phyloP scores from a whole-genome alignment of 1,140 invertebrate genomes.

The Cotesia vestalis region DNA sequence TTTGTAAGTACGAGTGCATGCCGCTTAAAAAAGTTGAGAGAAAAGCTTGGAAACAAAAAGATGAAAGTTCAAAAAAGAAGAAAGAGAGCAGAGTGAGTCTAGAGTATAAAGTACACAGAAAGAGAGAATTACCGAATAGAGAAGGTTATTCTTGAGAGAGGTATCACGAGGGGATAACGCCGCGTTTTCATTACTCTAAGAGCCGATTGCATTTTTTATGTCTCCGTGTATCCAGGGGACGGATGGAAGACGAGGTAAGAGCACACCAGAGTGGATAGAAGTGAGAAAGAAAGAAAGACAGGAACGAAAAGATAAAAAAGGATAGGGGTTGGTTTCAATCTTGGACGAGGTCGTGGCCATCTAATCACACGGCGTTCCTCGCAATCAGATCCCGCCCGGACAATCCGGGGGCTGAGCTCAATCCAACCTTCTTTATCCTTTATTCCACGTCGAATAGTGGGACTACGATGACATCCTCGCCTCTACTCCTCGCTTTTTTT shows the following conservation, averaged over 20 bases:
- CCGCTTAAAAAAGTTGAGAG: background rate
- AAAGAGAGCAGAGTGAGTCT: background rate
- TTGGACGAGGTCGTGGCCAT: slow-evolving; percentile 38
- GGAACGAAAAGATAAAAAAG: slow-evolving; percentile 29
- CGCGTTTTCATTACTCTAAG: slow-evolving; percentile 65
- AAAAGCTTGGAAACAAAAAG: slow-evolving; percentile 9
- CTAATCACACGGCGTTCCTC: slow-evolving; percentile 39
- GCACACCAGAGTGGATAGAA: too few relatives aligned
- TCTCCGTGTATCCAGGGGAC: slow-evolving; percentile 47
- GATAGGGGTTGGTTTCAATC: slow-evolving; percentile 38
- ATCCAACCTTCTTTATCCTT: slow-evolving; percentile 30
- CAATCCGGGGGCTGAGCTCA: slow-evolving; percentile 26
- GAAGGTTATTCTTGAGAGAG: slow-evolving; percentile 1
- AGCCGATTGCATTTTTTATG: slow-evolving; percentile 67
- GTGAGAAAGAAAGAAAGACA: too few relatives aligned
- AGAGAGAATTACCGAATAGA: background rate
- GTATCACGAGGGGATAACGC: slow-evolving; percentile 41
- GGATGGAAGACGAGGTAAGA: background rate
- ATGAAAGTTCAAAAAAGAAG: background rate
- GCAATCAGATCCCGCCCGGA: slow-evolving; percentile 39
- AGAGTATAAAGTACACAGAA: slow-evolving; percentile 2
- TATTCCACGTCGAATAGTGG: slow-evolving; percentile 18
- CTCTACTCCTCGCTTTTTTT: slow-evolving; percentile 7
- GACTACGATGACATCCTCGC: slow-evolving; percentile 14
- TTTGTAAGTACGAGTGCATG: too few relatives aligned